Conservation (phyloP, 2,797 vertebrate species). For the Gallinago stenura region DNA sequence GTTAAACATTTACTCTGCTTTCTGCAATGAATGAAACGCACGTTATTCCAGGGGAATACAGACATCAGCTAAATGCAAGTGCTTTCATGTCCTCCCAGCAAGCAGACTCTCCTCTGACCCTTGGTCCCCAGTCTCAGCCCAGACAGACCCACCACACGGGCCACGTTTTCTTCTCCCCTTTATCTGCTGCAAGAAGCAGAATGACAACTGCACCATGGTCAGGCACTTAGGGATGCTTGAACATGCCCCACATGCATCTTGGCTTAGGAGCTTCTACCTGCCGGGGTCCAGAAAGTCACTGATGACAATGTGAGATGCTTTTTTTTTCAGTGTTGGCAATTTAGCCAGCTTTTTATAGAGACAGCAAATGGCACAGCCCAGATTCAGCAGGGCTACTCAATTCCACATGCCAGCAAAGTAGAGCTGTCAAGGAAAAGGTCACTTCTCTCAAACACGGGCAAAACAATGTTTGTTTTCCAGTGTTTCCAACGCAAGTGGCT, state of each 20-base stretch:
- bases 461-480: slow-evolving; percentile 21
- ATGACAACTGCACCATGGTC: neutral
- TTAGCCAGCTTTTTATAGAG: neutral
- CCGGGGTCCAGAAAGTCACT: neutral
- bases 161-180: neutral
- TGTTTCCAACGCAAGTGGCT: neutral
- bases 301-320: fast-evolving
- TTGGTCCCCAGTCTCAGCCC: neutral
- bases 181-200: neutral
- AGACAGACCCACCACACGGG: fast-evolving
- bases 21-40: neutral
- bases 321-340: neutral
- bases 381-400: neutral
- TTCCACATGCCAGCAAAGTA: neutral
- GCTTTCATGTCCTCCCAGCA: neutral
- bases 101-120: neutral
- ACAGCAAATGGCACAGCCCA: neutral
- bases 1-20: neutral
- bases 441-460: neutral
- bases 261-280: neutral
- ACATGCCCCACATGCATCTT: neutral
- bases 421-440: slow-evolving; percentile 43
- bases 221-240: neutral
- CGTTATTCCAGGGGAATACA: neutral
- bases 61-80: neutral